phyloP scores from a whole-genome alignment of 1,140 invertebrate species.

The Lordiphosa collinella region DNA sequence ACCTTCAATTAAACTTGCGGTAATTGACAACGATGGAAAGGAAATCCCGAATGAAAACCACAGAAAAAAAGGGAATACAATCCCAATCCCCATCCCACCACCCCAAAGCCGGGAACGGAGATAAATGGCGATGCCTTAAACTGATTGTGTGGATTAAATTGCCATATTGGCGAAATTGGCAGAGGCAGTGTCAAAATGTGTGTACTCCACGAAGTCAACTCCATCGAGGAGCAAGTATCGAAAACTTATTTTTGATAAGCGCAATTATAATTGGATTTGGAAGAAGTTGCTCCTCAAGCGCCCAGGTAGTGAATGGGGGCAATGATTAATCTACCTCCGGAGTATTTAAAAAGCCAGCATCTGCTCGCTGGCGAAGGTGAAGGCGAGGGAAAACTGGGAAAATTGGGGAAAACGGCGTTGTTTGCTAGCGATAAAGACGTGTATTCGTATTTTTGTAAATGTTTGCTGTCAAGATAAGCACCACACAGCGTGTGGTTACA shows the following conservation, averaged over 20 bases:
- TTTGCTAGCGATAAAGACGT: conserved; percentile 35
- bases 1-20: conserved; percentile 76
- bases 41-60: conserved; percentile 42
- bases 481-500: conserved; percentile 65
- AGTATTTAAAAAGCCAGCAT: conserved; percentile 70
- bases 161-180: conserved; percentile 77
- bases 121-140: conserved; percentile 77
- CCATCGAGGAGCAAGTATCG: conserved; percentile 54
- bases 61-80: conserved; percentile 25
- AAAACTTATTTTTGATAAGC: conserved; percentile 79
- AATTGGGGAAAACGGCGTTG: conserved; percentile 61
- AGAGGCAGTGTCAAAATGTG: conserved; percentile 38
- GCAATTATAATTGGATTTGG: conserved; percentile 79
- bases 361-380: conserved; percentile 8
- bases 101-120: conserved; percentile 22
- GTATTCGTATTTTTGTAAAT: conserved; percentile 63
- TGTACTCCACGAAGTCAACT: conserved; percentile 18
- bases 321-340: conserved; percentile 72
- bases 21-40: conserved; percentile 63
- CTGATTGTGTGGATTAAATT: conserved; percentile 79
- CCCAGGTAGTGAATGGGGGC: conserved; percentile 27
- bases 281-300: conserved; percentile 49
- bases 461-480: conserved; percentile 76
- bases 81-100: conserved; percentile 1
- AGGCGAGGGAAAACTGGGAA: conserved; percentile 54